These are phyloP conservation scores for Amazonetta brasiliensis DNA, from an alignment of 2,797 vertebrate species.

Conservation along the genomic window DNA sequence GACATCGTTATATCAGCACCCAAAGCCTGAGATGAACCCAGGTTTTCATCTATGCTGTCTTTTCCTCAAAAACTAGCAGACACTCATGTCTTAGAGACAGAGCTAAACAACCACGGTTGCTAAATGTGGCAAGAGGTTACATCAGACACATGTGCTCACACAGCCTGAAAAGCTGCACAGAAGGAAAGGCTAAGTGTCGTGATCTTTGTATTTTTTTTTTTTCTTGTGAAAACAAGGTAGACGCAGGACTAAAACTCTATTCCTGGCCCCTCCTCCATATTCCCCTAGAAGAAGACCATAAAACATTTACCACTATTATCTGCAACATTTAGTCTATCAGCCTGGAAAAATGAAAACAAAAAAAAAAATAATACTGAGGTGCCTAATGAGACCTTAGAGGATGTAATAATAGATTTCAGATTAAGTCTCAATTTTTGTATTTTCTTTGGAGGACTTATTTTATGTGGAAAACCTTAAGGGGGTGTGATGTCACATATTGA, in stretches of 20 bases:
- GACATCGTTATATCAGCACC: neutral
- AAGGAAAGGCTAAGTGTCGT: neutral
- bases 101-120: neutral
- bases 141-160: neutral
- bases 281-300: neutral
- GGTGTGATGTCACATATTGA: constrained; percentile 80
- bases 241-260: constrained; percentile 8
- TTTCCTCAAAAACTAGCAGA: neutral
- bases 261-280: neutral
- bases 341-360: constrained; percentile 1
- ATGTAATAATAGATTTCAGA: constrained; percentile 76
- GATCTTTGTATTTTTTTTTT: neutral
- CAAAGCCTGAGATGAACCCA: neutral
- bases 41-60: neutral
- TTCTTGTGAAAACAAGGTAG: neutral
- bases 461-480: constrained; percentile 81
- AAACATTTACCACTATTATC: constrained; percentile 18
- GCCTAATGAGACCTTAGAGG: constrained; percentile 63
- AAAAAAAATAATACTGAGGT: constrained; percentile 1
- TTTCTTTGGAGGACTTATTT: constrained; percentile 75
- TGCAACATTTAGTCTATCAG: constrained; percentile 54
- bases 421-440: constrained; percentile 63
- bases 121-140: neutral
- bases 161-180: neutral
- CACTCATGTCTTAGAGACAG: neutral